Evolutionary conservation across 2,888 invertebrate genomes (phyloP).

Genomic region (Allygus modestus): DNA sequence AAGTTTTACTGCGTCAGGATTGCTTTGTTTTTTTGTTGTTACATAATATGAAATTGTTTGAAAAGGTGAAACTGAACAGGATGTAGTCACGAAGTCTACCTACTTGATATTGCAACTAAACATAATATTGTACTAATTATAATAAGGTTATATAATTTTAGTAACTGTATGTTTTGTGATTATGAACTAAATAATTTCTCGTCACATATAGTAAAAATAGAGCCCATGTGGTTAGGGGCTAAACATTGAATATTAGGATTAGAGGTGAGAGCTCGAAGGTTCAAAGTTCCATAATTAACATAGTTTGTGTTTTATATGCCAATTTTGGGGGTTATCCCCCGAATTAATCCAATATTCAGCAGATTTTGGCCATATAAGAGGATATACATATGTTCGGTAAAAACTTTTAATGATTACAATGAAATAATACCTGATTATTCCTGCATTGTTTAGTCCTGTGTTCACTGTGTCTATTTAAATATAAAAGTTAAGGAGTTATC

Average conservation of each 20-base stretch:
- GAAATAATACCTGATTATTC: background rate
- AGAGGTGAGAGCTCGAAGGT: conserved; percentile 6
- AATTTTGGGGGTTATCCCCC: background rate
- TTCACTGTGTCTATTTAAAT: background rate
- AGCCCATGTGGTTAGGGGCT: background rate
- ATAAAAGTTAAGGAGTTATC: background rate
- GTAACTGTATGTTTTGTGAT: background rate
- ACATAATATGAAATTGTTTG: background rate
- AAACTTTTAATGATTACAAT: background rate
- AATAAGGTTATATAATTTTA: background rate
- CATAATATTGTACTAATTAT: background rate
- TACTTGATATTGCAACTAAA: background rate
- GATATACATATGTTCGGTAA: background rate
- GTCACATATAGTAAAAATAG: background rate
- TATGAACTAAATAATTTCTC: background rate
- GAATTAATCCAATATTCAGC: background rate
- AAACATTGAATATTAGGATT: background rate
- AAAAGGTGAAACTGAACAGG: background rate
- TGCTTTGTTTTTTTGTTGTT: too few relatives aligned
- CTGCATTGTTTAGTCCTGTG: background rate
- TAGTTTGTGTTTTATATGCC: conserved; percentile 1
- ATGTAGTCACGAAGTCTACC: background rate
- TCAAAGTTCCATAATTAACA: conserved; percentile 28
- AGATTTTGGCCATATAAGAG: background rate
- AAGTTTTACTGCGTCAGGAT: too few relatives aligned